A percentile compares a stretch with the other conserved stretches of the same genome.
Conservation (phyloP, 2,888 invertebrate species). For the Apamea epomidion region DNA sequence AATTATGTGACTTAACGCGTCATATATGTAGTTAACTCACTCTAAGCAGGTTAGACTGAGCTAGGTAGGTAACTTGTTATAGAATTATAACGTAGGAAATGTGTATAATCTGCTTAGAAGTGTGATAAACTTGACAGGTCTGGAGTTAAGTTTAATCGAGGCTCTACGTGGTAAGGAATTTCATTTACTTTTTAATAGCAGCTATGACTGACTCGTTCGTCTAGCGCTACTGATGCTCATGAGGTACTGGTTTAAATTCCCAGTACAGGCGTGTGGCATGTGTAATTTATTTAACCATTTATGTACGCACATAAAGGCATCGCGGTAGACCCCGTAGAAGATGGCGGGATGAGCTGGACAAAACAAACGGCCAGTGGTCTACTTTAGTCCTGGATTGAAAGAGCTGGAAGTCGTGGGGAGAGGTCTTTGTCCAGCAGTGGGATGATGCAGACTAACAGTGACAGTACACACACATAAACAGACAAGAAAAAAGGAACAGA, state of each 20-base stretch:
- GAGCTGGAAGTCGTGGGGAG: too few species aligned
- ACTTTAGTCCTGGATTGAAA: too few species aligned
- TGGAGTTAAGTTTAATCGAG: slow-evolving; percentile 3
- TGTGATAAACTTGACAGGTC: slow-evolving; percentile 5
- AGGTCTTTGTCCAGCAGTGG: too few species aligned
- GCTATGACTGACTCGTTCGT: neutral
- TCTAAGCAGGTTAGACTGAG: slow-evolving; percentile 23
- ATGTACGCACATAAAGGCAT: too few species aligned
- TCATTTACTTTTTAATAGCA: neutral
- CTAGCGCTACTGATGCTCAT: neutral
- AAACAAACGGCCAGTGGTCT: too few species aligned
- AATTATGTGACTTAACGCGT: slow-evolving; percentile 48
- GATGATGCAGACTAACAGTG: too few species aligned
- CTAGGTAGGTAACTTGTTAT: slow-evolving; percentile 21
- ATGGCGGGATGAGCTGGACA: too few species aligned
- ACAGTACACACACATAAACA: too few species aligned
- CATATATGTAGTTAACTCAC: slow-evolving; percentile 25
- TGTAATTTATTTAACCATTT: too few species aligned
- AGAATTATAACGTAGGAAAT: slow-evolving; percentile 9
- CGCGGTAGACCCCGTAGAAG: too few species aligned
- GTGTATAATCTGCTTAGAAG: neutral
- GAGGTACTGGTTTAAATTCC: neutral
- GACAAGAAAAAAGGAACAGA: too few species aligned
- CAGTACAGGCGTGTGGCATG: too few species aligned
- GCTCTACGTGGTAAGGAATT: neutral